phyloP scores from a whole-genome alignment of 2,888 invertebrate species.

The Xylocampa areola region DNA sequence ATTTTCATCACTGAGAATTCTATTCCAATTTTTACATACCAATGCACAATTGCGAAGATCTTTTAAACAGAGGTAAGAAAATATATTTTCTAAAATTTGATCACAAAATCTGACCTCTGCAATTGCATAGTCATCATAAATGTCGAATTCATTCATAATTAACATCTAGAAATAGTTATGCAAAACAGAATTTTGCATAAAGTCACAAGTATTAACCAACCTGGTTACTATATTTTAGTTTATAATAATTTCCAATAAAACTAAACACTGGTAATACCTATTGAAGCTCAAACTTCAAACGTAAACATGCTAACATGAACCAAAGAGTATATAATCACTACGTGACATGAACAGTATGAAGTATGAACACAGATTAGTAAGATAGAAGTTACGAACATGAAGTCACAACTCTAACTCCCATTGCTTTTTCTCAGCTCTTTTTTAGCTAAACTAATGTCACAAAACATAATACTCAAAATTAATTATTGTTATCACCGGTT shows the following conservation, averaged over 20 bases:
- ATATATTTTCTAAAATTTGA: constrained; percentile 96
- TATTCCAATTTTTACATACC: constrained; percentile 98
- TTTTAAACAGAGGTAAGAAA: constrained; percentile 96
- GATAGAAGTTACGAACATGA: too few species aligned
- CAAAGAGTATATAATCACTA: too few species aligned
- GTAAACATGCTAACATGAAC: too few species aligned
- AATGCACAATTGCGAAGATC: constrained; percentile 97
- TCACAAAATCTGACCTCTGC: constrained; percentile 93
- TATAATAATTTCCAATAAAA: constrained; percentile 3
- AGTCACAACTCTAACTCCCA: too few species aligned
- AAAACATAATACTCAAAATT: too few species aligned
- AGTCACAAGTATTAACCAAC: constrained; percentile 8
- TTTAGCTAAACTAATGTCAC: too few species aligned
- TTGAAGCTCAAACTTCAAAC: neutral
- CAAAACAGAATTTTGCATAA: constrained; percentile 18
- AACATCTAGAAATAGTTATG: constrained; percentile 34
- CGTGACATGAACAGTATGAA: too few species aligned
- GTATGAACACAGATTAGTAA: too few species aligned
- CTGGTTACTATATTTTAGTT: neutral
- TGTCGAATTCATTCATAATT: constrained; percentile 67
- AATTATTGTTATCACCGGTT: too few species aligned
- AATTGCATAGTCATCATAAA: constrained; percentile 87
- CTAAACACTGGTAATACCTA: too few species aligned
- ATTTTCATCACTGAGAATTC: constrained; percentile 97
- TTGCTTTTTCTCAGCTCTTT: too few species aligned